Conservation (phyloP, 1,140 invertebrate species). For the Drosophila melanogaster region DNA sequence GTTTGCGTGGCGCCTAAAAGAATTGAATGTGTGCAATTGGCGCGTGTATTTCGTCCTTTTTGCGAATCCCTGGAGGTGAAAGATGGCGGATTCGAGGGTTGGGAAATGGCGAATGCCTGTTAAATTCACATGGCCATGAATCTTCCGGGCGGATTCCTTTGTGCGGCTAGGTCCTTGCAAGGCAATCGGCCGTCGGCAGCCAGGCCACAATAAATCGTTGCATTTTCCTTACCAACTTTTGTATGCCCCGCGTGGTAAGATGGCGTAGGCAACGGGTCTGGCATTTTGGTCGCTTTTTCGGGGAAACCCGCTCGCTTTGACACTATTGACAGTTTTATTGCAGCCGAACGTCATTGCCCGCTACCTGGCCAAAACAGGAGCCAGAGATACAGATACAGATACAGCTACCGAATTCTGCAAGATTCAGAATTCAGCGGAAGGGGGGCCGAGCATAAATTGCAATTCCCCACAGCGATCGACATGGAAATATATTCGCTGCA, state of each 20-base stretch:
- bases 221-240: slow-evolving; percentile 51
- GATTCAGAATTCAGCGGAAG: not conserved
- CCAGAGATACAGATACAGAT: slow-evolving; percentile 3
- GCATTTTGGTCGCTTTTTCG: not conserved
- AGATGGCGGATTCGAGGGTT: no score
- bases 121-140: slow-evolving; percentile 56
- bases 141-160: slow-evolving; percentile 44
- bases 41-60: slow-evolving; percentile 22
- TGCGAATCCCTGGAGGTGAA: not conserved
- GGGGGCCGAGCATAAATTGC: slow-evolving; percentile 41
- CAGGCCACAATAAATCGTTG: slow-evolving; percentile 58
- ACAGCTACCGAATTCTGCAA: not conserved
- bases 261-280: not conserved
- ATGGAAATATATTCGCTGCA: slow-evolving; percentile 52
- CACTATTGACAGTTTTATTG: slow-evolving; percentile 61
- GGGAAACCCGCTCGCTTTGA: slow-evolving; percentile 34
- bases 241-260: slow-evolving; percentile 22
- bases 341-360: slow-evolving; percentile 43
- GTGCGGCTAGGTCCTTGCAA: slow-evolving; percentile 42
- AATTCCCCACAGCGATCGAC: slow-evolving; percentile 45
- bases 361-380: slow-evolving; percentile 33
- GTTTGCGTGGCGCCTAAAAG: slow-evolving; percentile 27
- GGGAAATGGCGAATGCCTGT: slow-evolving; percentile 35
- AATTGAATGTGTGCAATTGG: slow-evolving; percentile 32
- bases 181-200: slow-evolving; percentile 39